Conservation (phyloP, 2,797 vertebrate species). For the Neosalanx taihuensis region DNA sequence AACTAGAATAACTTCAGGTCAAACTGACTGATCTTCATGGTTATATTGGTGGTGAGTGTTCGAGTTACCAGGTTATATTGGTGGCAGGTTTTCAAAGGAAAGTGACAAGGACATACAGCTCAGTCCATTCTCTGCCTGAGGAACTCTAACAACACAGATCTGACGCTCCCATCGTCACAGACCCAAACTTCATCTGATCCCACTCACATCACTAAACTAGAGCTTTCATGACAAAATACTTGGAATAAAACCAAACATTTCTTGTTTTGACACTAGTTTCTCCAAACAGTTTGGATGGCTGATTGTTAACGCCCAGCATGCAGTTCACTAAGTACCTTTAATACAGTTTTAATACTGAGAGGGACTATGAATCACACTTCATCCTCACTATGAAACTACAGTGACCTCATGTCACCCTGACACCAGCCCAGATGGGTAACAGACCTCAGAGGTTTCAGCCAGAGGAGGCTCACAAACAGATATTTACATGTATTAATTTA, state of each 20-base stretch:
- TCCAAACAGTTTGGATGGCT: background rate
- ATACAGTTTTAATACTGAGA: slow-evolving; percentile 4
- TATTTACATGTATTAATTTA: too few species aligned
- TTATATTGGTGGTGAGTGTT: slow-evolving; percentile 20
- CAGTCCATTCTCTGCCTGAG: slow-evolving; percentile 7
- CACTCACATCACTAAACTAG: background rate
- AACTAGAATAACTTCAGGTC: slow-evolving; percentile 40
- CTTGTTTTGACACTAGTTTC: background rate
- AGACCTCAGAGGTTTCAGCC: too few species aligned
- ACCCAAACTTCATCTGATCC: background rate
- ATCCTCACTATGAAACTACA: slow-evolving; percentile 32
- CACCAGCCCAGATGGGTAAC: background rate
- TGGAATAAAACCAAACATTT: background rate
- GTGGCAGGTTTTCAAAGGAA: background rate
- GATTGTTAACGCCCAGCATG: slow-evolving; percentile 19
- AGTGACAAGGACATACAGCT: too few species aligned
- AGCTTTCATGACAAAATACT: background rate
- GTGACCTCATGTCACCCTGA: slow-evolving; percentile 29
- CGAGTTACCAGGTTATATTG: background rate
- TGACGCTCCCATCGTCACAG: background rate
- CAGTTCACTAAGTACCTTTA: slow-evolving; percentile 10
- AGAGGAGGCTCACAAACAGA: too few species aligned
- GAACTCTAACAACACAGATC: background rate
- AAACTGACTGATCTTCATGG: slow-evolving; percentile 33
- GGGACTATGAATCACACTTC: slow-evolving; percentile 38